These are phyloP conservation scores for Trachops cirrhosus DNA, from an alignment of 2,797 vertebrate genomes.

Conservation along the genomic window DNA sequence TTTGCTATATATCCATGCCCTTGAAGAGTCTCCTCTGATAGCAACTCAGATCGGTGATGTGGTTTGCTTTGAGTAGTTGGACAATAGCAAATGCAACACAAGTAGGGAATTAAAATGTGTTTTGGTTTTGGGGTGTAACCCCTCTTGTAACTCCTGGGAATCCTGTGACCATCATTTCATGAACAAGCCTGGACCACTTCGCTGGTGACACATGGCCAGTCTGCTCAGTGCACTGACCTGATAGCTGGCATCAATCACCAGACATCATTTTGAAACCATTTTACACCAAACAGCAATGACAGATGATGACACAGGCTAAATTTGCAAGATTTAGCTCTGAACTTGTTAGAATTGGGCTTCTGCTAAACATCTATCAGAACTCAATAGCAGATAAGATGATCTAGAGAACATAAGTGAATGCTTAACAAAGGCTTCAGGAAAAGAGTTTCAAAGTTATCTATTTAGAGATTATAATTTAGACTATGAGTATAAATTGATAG, in stretches of 20 bases:
- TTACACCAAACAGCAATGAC: not conserved
- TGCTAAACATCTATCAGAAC: not conserved
- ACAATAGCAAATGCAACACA: not conserved
- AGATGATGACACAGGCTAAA: not conserved
- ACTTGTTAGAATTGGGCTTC: not conserved
- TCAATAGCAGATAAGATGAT: not conserved
- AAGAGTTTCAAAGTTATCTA: not conserved
- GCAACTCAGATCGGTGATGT: not conserved
- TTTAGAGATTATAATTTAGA: not conserved
- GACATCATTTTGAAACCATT: not conserved
- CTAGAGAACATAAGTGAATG: not conserved
- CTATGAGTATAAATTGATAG: not conserved
- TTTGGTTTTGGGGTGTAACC: not conserved
- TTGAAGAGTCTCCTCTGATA: not conserved
- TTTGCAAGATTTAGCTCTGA: not conserved
- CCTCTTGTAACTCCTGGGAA: not conserved
- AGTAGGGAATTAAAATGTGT: not conserved
- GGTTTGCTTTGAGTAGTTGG: not conserved
- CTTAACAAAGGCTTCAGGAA: not conserved
- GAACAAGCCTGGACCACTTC: not conserved
- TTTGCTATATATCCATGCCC: not conserved
- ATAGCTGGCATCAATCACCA: not conserved
- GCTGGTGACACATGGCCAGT: not conserved
- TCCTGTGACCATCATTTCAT: not conserved
- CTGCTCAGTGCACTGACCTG: not conserved